Evolutionary conservation across 2,797 vertebrate genomes (phyloP).

Genomic region (Onychomys arenicola): DNA sequence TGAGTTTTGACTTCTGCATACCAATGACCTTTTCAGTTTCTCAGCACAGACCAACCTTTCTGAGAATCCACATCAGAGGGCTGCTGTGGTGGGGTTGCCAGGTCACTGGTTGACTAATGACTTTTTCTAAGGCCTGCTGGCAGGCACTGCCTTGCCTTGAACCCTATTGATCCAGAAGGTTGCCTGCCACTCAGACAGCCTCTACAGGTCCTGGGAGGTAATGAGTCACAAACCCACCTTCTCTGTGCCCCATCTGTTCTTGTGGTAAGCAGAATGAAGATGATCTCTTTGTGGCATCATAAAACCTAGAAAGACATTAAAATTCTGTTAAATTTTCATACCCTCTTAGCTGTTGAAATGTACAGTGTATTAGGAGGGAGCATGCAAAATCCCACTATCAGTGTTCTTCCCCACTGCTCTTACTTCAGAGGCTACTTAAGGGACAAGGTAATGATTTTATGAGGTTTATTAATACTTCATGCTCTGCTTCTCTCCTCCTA

Average conservation of each 20-base stretch:
- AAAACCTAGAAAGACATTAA: slow-evolving; percentile 88
- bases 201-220: slow-evolving; percentile 48
- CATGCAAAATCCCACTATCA: slow-evolving; percentile 68
- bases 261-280: slow-evolving; percentile 75
- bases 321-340: slow-evolving; percentile 87
- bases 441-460: slow-evolving; percentile 87
- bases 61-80: slow-evolving; percentile 78
- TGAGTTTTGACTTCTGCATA: slow-evolving; percentile 65
- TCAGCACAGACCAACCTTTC: slow-evolving; percentile 79
- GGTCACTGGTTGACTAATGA: slow-evolving; percentile 76
- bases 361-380: slow-evolving; percentile 76
- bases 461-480: slow-evolving; percentile 84
- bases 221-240: slow-evolving; percentile 72
- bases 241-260: slow-evolving; percentile 82
- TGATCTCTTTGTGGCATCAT: slow-evolving; percentile 85
- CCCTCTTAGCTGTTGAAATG: slow-evolving; percentile 78
- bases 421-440: slow-evolving; percentile 88
- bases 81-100: slow-evolving; percentile 70
- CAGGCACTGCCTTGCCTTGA: slow-evolving; percentile 63
- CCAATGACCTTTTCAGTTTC: slow-evolving; percentile 82
- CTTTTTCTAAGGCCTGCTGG: slow-evolving; percentile 70
- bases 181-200: slow-evolving; percentile 65
- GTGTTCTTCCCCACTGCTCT: slow-evolving; percentile 68
- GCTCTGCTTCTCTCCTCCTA: not conserved
- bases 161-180: slow-evolving; percentile 83